Evolutionary conservation across 1,140 invertebrate genomes (phyloP), one percentile per base, ranked within the genome.

Genomic region (Caenorhabditis latens): DNA sequence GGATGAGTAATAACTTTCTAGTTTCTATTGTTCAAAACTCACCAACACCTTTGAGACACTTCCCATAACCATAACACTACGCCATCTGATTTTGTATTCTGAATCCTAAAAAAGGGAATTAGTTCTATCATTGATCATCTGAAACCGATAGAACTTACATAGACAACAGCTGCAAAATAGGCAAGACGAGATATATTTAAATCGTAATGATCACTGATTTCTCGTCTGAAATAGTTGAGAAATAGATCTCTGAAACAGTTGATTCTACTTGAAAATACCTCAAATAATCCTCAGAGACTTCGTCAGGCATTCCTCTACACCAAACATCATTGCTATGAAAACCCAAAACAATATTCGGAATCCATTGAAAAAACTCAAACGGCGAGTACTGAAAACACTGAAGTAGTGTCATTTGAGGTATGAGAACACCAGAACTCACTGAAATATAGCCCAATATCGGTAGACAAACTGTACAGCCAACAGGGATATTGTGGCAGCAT

Each of bases 141-240:
- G 11, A 32, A 46, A 32, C 32, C 32, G 32, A 32, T 32, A 32
- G 43, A 43, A 43, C 65, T 19, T 43, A 71, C 65, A 46, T 71
- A 71, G 65, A 71, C 65, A 71, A 71, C 65, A 71, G 65, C 65
- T 71, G 65, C 40, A 71, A 71, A 71, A 46, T 71, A 71, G 16
- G 65, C 65, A 11, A 71, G 65, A 14, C 40, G 65, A 43, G 65
- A 19, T 43, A 71, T 71, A 43, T 71, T 71, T 7, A 71, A 16
- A 46, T 71, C 19, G 40, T 71, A 71, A 13, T 71, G 65, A 71
- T 71, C 65, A 71, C 65, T 71, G 65, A 71, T 71, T 71, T 71
- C 65, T 19, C 40, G 14, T 46, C 65, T 71, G 65, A 19, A 46
- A 71, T 19, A 71, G 16, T 32, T 63, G 1, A 32, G 4, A 61